Evolutionary conservation across 2,797 vertebrate genomes (phyloP).

Genomic region (Erethizon dorsatum): DNA sequence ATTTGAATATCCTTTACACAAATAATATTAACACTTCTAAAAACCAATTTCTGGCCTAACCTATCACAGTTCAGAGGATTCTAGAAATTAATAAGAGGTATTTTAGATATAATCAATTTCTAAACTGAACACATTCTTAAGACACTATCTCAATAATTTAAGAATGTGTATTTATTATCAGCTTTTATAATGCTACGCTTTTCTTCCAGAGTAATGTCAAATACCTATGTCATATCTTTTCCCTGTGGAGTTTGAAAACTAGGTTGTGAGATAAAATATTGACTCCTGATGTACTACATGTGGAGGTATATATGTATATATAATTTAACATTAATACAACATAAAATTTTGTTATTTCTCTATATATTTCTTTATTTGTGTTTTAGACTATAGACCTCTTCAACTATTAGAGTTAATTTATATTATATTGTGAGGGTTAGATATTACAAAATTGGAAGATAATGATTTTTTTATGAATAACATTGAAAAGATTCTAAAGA

Average conservation of each 20-base stretch:
- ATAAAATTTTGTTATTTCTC: neutral
- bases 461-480: constrained; percentile 14
- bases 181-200: neutral
- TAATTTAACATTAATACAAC: constrained; percentile 8
- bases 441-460: neutral
- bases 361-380: neutral
- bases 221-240: neutral
- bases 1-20: neutral
- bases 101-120: constrained; percentile 35
- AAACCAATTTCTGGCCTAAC: neutral
- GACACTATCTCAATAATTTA: neutral
- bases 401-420: neutral
- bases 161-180: neutral
- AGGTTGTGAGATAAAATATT: neutral
- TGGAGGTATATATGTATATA: neutral
- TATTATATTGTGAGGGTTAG: neutral
- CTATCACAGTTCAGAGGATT: neutral
- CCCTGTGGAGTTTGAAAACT: neutral
- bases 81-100: neutral
- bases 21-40: neutral
- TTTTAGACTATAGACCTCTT: neutral
- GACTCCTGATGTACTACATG: neutral
- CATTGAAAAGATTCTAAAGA: neutral
- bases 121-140: constrained; percentile 60
- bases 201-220: constrained; percentile 10